A percentile compares a stretch with the other conserved stretches of the same genome.
These are phyloP conservation scores for Epiblema foenella DNA, from an alignment of 2,888 invertebrate species.

Conservation along the genomic window DNA sequence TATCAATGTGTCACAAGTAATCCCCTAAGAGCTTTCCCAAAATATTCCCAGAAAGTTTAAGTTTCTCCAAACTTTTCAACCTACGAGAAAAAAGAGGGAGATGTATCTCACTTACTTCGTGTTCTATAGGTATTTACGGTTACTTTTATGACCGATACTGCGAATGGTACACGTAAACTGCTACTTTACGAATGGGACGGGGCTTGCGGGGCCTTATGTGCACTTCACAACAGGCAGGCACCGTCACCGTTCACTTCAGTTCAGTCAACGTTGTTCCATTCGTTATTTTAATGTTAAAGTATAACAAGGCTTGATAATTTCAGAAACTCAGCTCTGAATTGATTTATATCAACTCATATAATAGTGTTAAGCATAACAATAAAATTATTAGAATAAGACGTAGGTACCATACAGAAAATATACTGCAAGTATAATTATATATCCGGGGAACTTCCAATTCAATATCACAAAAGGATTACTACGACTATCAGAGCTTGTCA, in stretches of 20 bases:
- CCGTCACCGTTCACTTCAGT: too few species aligned
- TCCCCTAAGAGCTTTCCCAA: not conserved
- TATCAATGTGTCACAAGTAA: not conserved
- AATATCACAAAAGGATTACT: slow-evolving; percentile 10
- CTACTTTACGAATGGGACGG: too few species aligned
- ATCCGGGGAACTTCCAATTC: not conserved
- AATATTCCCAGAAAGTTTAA: not conserved
- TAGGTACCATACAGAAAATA: not conserved
- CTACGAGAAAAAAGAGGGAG: not conserved
- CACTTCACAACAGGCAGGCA: too few species aligned
- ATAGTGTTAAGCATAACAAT: too few species aligned
- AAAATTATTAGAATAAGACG: too few species aligned
- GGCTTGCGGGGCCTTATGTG: too few species aligned
- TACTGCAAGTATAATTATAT: not conserved
- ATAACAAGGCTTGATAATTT: too few species aligned
- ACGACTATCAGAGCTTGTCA: not conserved
- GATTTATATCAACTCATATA: too few species aligned
- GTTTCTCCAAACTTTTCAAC: not conserved
- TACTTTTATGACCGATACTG: not conserved
- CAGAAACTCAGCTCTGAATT: too few species aligned
- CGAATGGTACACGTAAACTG: too few species aligned
- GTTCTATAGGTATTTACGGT: not conserved
- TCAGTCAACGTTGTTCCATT: too few species aligned
- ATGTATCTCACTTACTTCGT: not conserved
- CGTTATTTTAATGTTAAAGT: too few species aligned